Conservation (phyloP, 2,888 invertebrate species). For the Polyommatus iphigenia region DNA sequence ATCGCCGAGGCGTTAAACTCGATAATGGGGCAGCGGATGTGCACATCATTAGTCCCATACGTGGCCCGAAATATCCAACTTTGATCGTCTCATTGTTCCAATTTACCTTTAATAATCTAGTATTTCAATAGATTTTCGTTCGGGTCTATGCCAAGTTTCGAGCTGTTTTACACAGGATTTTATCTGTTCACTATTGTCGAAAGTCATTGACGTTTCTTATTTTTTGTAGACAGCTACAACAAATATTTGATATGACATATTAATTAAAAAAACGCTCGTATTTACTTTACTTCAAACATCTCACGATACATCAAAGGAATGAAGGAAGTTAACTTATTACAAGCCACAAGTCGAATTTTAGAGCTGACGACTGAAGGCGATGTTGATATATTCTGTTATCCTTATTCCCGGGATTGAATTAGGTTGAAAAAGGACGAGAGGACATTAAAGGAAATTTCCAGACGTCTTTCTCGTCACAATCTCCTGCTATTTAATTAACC, state of each 20-base stretch:
- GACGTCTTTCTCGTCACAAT: not conserved
- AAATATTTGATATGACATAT: no score
- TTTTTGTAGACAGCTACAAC: no score
- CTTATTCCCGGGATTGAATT: not conserved
- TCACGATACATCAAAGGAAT: not conserved
- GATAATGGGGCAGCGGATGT: constrained; percentile 25
- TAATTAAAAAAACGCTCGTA: not conserved
- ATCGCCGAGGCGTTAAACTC: constrained; percentile 24
- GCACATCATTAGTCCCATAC: constrained; percentile 10
- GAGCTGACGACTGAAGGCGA: not conserved
- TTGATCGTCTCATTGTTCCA: not conserved
- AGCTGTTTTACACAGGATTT: no score
- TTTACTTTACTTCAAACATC: not conserved
- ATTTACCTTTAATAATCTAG: not conserved
- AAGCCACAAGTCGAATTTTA: not conserved
- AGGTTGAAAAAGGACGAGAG: not conserved
- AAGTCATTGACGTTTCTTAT: no score
- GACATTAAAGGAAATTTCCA: not conserved
- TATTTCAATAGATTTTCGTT: no score
- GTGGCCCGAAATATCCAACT: constrained; percentile 11
- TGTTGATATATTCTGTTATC: constrained; percentile 10
- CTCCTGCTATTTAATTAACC: not conserved
- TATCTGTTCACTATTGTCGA: no score
- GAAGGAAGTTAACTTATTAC: constrained; percentile 1
- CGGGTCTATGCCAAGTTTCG: no score